phyloP scores from a whole-genome alignment of 2,797 vertebrate genomes.

The Spinus olivaceus region DNA sequence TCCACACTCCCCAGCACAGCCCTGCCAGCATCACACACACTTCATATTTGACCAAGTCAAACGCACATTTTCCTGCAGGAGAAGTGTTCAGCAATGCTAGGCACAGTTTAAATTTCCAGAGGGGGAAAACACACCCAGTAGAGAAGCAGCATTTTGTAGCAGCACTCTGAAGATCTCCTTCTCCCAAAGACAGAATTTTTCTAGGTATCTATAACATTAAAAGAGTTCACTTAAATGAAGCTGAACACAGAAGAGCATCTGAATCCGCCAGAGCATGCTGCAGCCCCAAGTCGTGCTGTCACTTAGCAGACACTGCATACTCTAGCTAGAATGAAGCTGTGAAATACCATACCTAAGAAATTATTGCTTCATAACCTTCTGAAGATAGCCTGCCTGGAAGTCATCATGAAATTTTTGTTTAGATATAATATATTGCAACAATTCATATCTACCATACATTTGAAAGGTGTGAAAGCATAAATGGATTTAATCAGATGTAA shows the following conservation, averaged over 20 bases:
- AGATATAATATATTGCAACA: constrained; percentile 32
- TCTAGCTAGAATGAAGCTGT: constrained; percentile 30
- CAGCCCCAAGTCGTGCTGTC: background rate
- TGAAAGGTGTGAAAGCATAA: constrained; percentile 69
- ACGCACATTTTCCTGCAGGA: background rate
- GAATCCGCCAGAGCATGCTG: background rate
- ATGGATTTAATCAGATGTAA: constrained; percentile 75
- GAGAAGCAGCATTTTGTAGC: background rate
- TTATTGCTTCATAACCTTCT: constrained; percentile 16
- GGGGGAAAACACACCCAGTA: background rate
- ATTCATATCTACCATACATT: constrained; percentile 68
- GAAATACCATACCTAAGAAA: constrained; percentile 31
- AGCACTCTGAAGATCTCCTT: background rate
- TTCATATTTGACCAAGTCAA: background rate
- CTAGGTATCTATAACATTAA: background rate
- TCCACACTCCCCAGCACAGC: background rate
- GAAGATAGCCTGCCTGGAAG: constrained; percentile 34
- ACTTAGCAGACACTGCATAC: background rate
- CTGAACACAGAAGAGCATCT: background rate
- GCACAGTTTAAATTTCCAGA: constrained; percentile 8
- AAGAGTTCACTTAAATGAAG: background rate
- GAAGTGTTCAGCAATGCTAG: background rate
- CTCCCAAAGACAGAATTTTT: background rate
- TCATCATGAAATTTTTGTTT: constrained; percentile 61
- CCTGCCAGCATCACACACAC: background rate